These are phyloP conservation scores for Mionectes olivaceus DNA, from an alignment of 2,797 vertebrate species.

Conservation along the genomic window DNA sequence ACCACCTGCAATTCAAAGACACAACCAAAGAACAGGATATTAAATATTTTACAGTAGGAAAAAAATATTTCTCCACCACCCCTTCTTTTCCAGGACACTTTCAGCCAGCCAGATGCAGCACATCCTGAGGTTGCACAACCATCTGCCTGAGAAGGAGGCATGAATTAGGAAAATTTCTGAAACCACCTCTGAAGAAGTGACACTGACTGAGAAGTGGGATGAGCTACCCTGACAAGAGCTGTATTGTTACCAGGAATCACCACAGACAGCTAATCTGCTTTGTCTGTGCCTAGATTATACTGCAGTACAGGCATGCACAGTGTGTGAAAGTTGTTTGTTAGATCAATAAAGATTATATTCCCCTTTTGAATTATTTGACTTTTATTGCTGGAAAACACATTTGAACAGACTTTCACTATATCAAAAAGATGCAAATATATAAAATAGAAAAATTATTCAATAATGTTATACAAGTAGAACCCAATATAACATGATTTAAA, in stretches of 20 bases:
- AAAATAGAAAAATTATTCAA: slow-evolving; percentile 18
- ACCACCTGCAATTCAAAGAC: not conserved
- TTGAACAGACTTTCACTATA: not conserved
- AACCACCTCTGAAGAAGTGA: not conserved
- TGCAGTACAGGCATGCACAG: not conserved
- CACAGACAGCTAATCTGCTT: not conserved
- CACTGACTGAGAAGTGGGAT: not conserved
- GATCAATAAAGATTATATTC: not conserved
- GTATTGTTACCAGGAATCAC: not conserved
- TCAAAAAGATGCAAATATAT: slow-evolving; percentile 7
- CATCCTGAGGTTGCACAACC: not conserved
- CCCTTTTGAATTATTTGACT: slow-evolving; percentile 11
- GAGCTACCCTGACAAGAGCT: not conserved
- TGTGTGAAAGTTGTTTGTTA: not conserved
- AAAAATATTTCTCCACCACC: accelerated
- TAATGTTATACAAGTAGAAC: not conserved
- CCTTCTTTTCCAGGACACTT: not conserved
- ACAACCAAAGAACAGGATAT: not conserved
- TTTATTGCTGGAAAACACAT: slow-evolving; percentile 16
- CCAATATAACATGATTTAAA: slow-evolving; percentile 40
- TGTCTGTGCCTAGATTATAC: not conserved
- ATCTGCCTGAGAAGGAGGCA: not conserved
- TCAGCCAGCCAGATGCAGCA: not conserved
- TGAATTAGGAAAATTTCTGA: not conserved
- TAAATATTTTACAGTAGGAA: not conserved